Evolutionary conservation across 1,140 invertebrate species (phyloP).

Genomic region (Stratiolaelaps scimitus): DNA sequence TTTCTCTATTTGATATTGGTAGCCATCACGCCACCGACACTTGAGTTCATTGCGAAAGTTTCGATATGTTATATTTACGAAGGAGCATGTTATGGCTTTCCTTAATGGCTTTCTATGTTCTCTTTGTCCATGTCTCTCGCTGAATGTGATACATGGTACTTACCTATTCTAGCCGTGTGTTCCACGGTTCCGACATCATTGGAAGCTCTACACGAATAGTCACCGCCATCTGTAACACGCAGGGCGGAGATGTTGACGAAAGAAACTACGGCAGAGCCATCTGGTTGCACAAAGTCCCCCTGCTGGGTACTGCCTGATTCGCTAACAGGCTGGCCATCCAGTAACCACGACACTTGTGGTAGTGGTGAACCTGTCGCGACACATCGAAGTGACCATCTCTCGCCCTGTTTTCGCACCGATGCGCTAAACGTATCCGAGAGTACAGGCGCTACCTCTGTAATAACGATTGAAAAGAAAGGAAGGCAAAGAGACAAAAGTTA

Average conservation of each 20-base stretch:
- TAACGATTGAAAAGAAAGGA: not conserved
- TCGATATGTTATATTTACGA: too few species aligned
- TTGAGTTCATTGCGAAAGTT: too few species aligned
- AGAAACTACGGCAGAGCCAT: conserved; percentile 40
- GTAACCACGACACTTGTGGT: conserved; percentile 46
- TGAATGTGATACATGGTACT: too few species aligned
- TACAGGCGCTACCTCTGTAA: conserved; percentile 15
- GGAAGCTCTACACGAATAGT: conserved; percentile 33
- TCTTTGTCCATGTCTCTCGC: too few species aligned
- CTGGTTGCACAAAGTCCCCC: conserved; percentile 38
- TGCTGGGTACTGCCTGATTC: conserved; percentile 35
- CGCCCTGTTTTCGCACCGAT: conserved; percentile 16
- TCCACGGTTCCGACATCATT: conserved; percentile 34
- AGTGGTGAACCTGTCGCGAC: conserved; percentile 77
- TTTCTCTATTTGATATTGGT: too few species aligned
- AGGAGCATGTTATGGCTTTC: too few species aligned
- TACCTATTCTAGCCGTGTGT: conserved; percentile 32
- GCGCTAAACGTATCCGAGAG: conserved; percentile 22
- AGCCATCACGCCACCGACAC: too few species aligned
- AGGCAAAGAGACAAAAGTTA: too few species aligned
- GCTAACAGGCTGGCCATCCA: conserved; percentile 40
- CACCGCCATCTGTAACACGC: conserved; percentile 42
- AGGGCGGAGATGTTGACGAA: conserved; percentile 45
- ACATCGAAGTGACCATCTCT: conserved; percentile 63
- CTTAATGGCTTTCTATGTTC: too few species aligned